Evolutionary conservation across 1,140 invertebrate genomes (phyloP).

Genomic region (Pachyrhynchus sulphureomaculatus): DNA sequence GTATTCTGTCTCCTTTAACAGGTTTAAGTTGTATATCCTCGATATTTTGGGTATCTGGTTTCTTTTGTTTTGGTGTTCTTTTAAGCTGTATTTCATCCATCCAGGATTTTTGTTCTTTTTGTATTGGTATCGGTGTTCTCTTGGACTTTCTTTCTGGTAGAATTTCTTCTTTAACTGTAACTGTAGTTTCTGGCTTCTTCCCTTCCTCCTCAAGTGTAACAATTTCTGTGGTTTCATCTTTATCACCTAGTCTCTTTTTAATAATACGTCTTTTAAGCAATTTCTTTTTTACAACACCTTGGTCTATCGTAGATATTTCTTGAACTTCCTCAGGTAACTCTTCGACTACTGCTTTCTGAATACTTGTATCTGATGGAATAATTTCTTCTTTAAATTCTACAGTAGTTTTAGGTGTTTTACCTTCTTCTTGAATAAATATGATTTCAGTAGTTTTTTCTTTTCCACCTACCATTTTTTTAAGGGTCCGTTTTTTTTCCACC

Average conservation of each 20-base stretch:
- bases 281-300: conserved; percentile 39
- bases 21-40: conserved; percentile 43
- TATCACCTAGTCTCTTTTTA: conserved; percentile 40
- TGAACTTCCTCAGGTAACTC: conserved; percentile 35
- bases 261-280: conserved; percentile 40
- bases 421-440: conserved; percentile 22
- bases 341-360: conserved; percentile 48
- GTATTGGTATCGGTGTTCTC: conserved; percentile 50
- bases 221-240: conserved; percentile 44
- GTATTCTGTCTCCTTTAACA: conserved; percentile 32
- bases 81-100: conserved; percentile 53
- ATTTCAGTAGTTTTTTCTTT: conserved; percentile 44
- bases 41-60: conserved; percentile 47
- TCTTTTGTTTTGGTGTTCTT: conserved; percentile 46
- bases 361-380: conserved; percentile 52
- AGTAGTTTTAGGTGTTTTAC: conserved; percentile 31
- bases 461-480: conserved; percentile 41
- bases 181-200: conserved; percentile 44
- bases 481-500: conserved; percentile 40
- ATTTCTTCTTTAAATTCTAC: conserved; percentile 51
- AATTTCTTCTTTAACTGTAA: conserved; percentile 38
- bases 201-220: conserved; percentile 47
- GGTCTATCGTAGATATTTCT: conserved; percentile 41
- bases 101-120: conserved; percentile 53
- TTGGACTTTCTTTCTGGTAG: conserved; percentile 46